Base-by-base conservation (phyloP, 2,888 invertebrate genomes). In the Liposcelis brunnea region DNA sequence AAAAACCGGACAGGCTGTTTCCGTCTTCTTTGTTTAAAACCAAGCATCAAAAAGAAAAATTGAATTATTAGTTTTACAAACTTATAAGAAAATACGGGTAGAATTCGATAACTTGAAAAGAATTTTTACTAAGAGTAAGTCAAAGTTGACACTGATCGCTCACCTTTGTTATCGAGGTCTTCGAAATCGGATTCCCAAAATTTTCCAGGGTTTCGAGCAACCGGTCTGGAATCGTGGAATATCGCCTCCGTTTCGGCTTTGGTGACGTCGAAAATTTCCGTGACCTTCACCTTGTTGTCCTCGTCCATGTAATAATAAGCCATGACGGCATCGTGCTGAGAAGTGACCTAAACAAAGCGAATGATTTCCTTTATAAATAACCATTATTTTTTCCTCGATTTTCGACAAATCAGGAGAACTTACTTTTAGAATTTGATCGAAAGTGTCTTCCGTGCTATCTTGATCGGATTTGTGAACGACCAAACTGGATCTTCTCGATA, bases 221-320 rank as follows among this genome's bases (percentile, higher is more conserved):
- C n/a, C n/a, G n/a, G n/a, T n/a, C n/a, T n/a, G n/a, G n/a, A n/a
- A 26, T 26, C 26, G 26, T 26, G 1, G 71, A 67, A 44, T 73
- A 72, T 61, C 77, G 73, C 45, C 76, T 69, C 16, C 71, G 71
- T 44, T 75, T 82, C 80, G 43, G 76, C 74, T 54, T 83, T 80
- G 0, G 83, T 81, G 58, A 87, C 81, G 61, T 89, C 86, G 60
- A 82, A 87, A 55, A 90, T 87, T 68, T 89, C 86, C 1, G 86
- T 86, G 55, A 89, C 79, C 64, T 83, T 82, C 55, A 86, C 76
- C 70, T 84, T 80, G 62, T 86, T 84, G 56, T 85, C 76, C 54
- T 81, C 79, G 60, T 90, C 89, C 60, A 84, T 75, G 61, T 90
- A 93, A 65, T 91, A 90, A 65, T 85, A 91, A 1, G 89, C 82